phyloP scores from a whole-genome alignment of 1,140 invertebrate species.

The Tetramorium parvispinum region DNA sequence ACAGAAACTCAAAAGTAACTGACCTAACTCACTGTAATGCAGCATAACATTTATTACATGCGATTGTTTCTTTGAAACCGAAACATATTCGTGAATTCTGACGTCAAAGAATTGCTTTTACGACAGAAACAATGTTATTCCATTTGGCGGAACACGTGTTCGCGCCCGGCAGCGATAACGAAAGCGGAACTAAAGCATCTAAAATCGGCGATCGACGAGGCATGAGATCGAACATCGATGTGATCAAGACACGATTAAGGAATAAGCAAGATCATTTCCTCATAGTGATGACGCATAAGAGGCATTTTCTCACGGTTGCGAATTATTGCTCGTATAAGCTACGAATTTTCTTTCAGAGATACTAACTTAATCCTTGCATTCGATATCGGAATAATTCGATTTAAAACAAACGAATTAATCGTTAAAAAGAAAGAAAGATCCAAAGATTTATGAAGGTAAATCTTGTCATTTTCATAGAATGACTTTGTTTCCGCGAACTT shows the following conservation, averaged over 20 bases:
- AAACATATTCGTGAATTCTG: not conserved
- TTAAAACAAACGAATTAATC: not conserved
- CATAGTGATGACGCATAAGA: not conserved
- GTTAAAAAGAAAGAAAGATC: not conserved
- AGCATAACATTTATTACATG: not conserved
- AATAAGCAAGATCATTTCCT: slow-evolving; percentile 40
- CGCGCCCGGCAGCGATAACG: slow-evolving; percentile 68
- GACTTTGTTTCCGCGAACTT: not conserved
- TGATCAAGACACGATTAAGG: slow-evolving; percentile 66
- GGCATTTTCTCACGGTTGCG: slow-evolving; percentile 65
- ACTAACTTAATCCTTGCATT: not conserved
- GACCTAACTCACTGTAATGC: not conserved
- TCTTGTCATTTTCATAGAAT: not conserved
- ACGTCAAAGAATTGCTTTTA: not conserved
- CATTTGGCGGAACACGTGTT: slow-evolving; percentile 67
- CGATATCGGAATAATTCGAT: not conserved
- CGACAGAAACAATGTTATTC: slow-evolving; percentile 64
- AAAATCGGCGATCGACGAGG: slow-evolving; percentile 69
- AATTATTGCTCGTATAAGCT: slow-evolving; percentile 48
- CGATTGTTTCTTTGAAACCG: not conserved
- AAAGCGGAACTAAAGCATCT: slow-evolving; percentile 60
- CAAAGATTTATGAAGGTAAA: slow-evolving; percentile 13
- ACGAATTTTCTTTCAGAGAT: not conserved
- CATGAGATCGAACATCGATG: slow-evolving; percentile 71
- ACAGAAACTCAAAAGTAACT: not conserved